Base-by-base conservation (phyloP, 1,140 invertebrate species). In the Myzus persicae region DNA sequence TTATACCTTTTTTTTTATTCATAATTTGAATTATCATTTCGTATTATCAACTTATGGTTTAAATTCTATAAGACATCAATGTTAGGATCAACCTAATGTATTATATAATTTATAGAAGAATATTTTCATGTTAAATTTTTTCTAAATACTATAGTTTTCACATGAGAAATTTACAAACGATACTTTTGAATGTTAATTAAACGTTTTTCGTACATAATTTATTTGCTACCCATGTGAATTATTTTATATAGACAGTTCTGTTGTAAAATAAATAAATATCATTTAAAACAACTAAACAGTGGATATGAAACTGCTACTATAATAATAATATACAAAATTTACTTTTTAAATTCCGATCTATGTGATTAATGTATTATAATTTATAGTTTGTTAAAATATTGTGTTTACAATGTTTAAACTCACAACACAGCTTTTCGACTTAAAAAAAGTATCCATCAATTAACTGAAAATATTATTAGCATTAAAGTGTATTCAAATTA, bases 321-420 rank as follows among this genome's bases (percentile, higher is more conserved):
- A 20, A 48, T 51, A 54, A 89, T 54, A 14, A 89, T 51, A 89
- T 89, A 36, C 36, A 67, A 67, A n/a, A n/a, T n/a, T 90, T 42
- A 44, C 31, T 90, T 18, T 42, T 90, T 90, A 42, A 90, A 42
- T 67, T 90, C 22, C 38, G 1, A 59, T n/a, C 54, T 54, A 89
- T 89, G n/a, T 38, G 26, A 44, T 67, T 8, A 42, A 40, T 90
- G 38, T 67, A 40, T 67, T 36, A 36, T 48, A 46, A 48, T 59
- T 59, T 89, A 48, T 54, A 40, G 26, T 51, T 38, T 40, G 18
- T 40, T 67, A n/a, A 26, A 31, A 90, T 67, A 44, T 59, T n/a
- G 51, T 90, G 2, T 90, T 42, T 22, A 90, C 26, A 90, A 24
- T 40, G 24, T 90, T 59, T 54, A 40, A 90, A 67, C 1, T 54